These are phyloP conservation scores for Cebidichthys violaceus DNA, from an alignment of 2,113 vertebrate species.

Conservation along the genomic window DNA sequence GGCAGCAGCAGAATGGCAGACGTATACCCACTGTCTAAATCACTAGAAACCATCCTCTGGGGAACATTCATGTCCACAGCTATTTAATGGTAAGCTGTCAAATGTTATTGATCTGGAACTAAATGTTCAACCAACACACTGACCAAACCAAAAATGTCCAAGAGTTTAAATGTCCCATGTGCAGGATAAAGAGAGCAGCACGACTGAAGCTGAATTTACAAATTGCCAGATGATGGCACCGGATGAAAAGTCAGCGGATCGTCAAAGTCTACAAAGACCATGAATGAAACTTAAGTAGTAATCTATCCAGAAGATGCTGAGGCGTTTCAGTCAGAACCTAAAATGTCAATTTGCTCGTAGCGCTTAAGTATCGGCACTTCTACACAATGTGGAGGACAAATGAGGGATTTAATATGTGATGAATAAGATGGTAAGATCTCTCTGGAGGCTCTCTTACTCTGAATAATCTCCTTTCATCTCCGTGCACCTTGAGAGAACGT, in stretches of 20 bases:
- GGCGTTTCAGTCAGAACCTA: neutral
- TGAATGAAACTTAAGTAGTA: neutral
- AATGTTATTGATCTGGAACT: neutral
- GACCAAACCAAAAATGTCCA: neutral
- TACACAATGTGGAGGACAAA: too few relatives aligned
- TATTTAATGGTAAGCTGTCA: neutral
- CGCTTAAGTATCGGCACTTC: neutral
- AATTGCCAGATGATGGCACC: neutral
- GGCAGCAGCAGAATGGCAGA: too few relatives aligned
- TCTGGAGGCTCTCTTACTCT: neutral
- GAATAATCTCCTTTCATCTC: neutral
- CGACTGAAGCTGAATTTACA: neutral
- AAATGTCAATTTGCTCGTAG: neutral
- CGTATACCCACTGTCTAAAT: neutral
- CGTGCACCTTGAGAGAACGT: neutral
- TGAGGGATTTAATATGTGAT: neutral
- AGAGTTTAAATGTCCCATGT: neutral
- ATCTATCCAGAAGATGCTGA: neutral
- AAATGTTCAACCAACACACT: neutral
- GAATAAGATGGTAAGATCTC: neutral
- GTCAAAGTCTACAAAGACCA: neutral
- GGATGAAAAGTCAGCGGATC: neutral
- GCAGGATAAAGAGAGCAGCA: neutral
- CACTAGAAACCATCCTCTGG: neutral
- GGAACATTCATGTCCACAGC: neutral